Evolutionary conservation across 37 sponge, comb jelly and placozoan species (phyloP).

Genomic region (Oscarella lobularis): DNA sequence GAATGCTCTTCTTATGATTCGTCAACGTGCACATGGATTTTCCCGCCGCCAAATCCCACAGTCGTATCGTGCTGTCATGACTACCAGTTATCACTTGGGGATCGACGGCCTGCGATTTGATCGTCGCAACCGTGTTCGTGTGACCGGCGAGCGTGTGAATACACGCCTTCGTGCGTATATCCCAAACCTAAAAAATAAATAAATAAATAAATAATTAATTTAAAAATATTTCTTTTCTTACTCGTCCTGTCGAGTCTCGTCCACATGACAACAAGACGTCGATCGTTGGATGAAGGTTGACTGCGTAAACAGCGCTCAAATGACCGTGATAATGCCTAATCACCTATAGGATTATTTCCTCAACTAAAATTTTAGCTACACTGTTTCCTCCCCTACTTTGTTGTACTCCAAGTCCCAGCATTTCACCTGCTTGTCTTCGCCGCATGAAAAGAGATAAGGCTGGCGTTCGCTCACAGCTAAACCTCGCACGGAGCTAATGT

Average conservation of each 20-base stretch:
- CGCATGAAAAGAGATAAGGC: slow-evolving; percentile 91
- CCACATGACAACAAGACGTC: slow-evolving; percentile 86
- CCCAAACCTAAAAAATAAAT: slow-evolving; percentile 64
- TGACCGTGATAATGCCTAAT: slow-evolving; percentile 98
- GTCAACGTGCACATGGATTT: slow-evolving; percentile 84
- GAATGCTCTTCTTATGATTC: slow-evolving; percentile 97
- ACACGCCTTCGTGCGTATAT: slow-evolving; percentile 96
- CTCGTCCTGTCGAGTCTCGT: slow-evolving; percentile 82
- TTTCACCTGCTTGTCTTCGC: slow-evolving; percentile 96
- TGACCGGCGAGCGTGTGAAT: slow-evolving; percentile 92
- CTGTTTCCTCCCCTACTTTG: slow-evolving; percentile 43
- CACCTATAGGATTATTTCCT: slow-evolving; percentile 57
- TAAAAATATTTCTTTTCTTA: slow-evolving; percentile 9
- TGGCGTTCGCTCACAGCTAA: slow-evolving; percentile 82
- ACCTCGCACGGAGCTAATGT: slow-evolving; percentile 83
- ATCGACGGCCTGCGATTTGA: slow-evolving; percentile 74
- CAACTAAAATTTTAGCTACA: neutral
- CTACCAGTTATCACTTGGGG: slow-evolving; percentile 95
- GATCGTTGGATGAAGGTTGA: slow-evolving; percentile 86
- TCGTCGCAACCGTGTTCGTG: slow-evolving; percentile 88
- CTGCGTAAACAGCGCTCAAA: slow-evolving; percentile 82
- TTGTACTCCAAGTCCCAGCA: slow-evolving; percentile 99
- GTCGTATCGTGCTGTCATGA: slow-evolving; percentile 88
- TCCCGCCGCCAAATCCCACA: slow-evolving; percentile 98
- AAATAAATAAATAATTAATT: neutral